These are phyloP conservation scores for Lypha dubia DNA, from an alignment of 2,888 invertebrate species.

Conservation along the genomic window DNA sequence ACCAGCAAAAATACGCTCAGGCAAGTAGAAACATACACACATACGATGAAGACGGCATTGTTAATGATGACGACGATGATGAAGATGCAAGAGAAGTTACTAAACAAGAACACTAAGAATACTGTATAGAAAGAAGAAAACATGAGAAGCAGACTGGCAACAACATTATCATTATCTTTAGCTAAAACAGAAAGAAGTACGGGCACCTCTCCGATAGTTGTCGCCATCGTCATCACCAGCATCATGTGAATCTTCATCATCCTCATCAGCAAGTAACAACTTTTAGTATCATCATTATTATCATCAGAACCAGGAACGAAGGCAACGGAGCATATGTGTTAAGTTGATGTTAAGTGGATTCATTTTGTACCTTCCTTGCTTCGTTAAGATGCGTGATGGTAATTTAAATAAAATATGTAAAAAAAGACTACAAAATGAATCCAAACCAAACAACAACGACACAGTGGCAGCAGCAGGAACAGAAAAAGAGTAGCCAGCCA, in stretches of 20 bases:
- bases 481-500: slow-evolving; percentile 58
- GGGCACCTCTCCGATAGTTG: too few species aligned
- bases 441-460: slow-evolving; percentile 41
- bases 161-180: slow-evolving; percentile 64
- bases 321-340: slow-evolving; percentile 75
- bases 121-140: background rate
- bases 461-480: too few species aligned
- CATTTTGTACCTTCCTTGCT: slow-evolving; percentile 76
- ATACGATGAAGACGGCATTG: slow-evolving; percentile 15
- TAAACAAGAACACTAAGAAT: slow-evolving; percentile 28
- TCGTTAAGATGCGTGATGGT: slow-evolving; percentile 76
- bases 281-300: slow-evolving; percentile 8
- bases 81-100: background rate
- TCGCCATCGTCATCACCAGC: slow-evolving; percentile 21
- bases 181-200: too few species aligned
- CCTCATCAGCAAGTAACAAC: slow-evolving; percentile 30
- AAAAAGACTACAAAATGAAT: slow-evolving; percentile 65
- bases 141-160: slow-evolving; percentile 48
- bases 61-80: slow-evolving; percentile 32
- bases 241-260: slow-evolving; percentile 24
- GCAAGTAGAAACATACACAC: background rate
- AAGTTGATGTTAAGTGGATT: slow-evolving; percentile 80
- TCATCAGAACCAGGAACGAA: slow-evolving; percentile 38
- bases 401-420: slow-evolving; percentile 79
- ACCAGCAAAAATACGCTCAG: slow-evolving; percentile 8